Base-by-base conservation (phyloP, 2,113 vertebrate species). In the Talpa occidentalis region DNA sequence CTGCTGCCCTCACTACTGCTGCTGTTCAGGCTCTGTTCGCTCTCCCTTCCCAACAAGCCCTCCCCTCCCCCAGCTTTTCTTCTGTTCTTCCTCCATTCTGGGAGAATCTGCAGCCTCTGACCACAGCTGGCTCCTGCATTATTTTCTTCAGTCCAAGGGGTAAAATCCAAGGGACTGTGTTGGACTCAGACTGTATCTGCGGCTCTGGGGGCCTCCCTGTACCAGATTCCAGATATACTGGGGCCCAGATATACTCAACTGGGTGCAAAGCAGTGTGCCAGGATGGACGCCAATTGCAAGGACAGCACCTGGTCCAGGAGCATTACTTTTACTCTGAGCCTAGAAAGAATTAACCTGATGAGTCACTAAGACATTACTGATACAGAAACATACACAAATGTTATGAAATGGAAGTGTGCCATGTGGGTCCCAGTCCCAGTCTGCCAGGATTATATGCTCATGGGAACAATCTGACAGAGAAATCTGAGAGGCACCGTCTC, bases 21-120 rank as follows among this genome's bases (percentile, higher is more conserved):
- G 56, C 10, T 42, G 37, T 22, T 10, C 1, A n/a, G 49, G 83
- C 42, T 80, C 73, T n/a, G 32, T 28, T 35, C 44, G 44, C 54
- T 60, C 56, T 59, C 60, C 6, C 54, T 17, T 30, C 32, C 62
- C 3, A 0, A 49, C 3, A 0, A 49, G 7, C 47, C 42, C 49
- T 6, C 19, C 10, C 62, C 24, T 10, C 7, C 16, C 4, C 5
- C n/a, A 0, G 5, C 15, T 49, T 35, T 22, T 40, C 44, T 62
- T 40, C 76, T 35, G 28, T 8, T 83, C 81, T 64, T 26, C 40
- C 37, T 42, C 32, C 3, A 10, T 22, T 73, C 49, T 35, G 14
- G 60, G 47, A 3, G 52, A 24, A 32, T 26, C 49, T 16, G 28
- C 32, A 30, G 56, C 7, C 70, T 5, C 26, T 28, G 49, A 52